A percentile compares a stretch with the other conserved stretches of the same genome.
These are phyloP conservation scores for Spatulosminthurus flaviceps DNA, from an alignment of 2,888 invertebrate genomes.

Conservation along the genomic window DNA sequence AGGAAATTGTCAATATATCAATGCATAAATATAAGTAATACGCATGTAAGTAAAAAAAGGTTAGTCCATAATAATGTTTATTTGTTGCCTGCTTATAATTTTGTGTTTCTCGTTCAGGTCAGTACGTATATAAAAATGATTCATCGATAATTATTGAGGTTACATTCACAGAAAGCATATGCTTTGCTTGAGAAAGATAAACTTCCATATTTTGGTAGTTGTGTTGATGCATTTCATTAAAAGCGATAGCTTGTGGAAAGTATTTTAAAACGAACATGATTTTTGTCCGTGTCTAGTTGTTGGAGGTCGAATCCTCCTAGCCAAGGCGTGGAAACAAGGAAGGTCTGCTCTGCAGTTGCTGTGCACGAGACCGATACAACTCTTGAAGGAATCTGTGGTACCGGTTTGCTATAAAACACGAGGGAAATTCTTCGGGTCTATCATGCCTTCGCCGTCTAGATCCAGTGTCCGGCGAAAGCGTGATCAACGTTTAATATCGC, in stretches of 20 bases:
- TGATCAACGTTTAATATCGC: conserved; percentile 14
- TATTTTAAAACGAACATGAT: background rate
- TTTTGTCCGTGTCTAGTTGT: background rate
- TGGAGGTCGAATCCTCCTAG: background rate
- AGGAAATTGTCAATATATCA: too few relatives aligned
- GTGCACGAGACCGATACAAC: background rate
- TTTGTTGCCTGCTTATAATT: too few relatives aligned
- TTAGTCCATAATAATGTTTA: too few relatives aligned
- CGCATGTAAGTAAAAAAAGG: too few relatives aligned
- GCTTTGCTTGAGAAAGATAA: too few relatives aligned
- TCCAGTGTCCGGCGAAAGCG: background rate
- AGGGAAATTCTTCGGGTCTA: background rate
- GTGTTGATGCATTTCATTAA: background rate
- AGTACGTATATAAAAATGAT: too few relatives aligned
- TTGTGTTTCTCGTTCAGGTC: too few relatives aligned
- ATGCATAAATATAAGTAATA: too few relatives aligned
- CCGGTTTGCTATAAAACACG: background rate
- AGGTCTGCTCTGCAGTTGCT: background rate
- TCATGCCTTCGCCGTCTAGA: background rate
- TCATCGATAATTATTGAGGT: too few relatives aligned
- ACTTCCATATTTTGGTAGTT: too few relatives aligned
- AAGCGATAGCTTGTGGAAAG: background rate
- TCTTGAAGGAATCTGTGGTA: background rate
- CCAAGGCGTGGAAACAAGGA: background rate
- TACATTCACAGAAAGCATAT: too few relatives aligned